Evolutionary conservation across 2,888 invertebrate species (phyloP), one percentile per base, ranked within the genome.

Genomic region (Leucoptera coffeella): DNA sequence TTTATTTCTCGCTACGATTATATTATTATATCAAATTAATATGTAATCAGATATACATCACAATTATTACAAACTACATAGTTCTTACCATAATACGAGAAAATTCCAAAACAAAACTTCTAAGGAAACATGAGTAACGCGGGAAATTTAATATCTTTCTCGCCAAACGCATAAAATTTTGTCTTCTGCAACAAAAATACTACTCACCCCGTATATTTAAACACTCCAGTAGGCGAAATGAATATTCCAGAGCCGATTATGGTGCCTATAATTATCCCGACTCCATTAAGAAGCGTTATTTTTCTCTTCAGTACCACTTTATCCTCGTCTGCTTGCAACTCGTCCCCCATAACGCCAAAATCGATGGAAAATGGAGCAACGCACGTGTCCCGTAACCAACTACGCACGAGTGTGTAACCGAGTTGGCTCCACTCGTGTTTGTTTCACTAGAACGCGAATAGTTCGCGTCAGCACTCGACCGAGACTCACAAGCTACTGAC

Each of bases 241-340:
- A 94, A 94, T 40, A 94, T 93, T 27, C 94, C 94, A 32, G 90
- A 78, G 23, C 94, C 94, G 36, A 92, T 85, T 42, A 91, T 90
- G 15, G 85, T 84, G 20, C 91, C 91, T 22, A 92, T 85, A 43
- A 92, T 91, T 32, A 92, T 80, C 14, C 85, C 85, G 14, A 92
- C 86, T 38, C 90, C 92, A 64, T 89, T 88, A 40, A 83, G 69
- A 23, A 92, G 72, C 15, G 89, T 89, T 42, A 92, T 82, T 69
- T 85, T 85, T 32, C 89, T 77, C 64, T 89, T 85, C 34, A 85
- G 56, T 38, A 81, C 80, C 38, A 84, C 75, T 59, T 78, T 78
- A 29, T 62, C 74, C 42, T 56, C 55, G 30, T 43, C 54, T 39
- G 50, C 44, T 36, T 53, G 53, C 41, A 52, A 52, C 51, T 65